A percentile compares a stretch with the other conserved stretches of the same genome.
These are phyloP conservation scores for Lepilemur septentrionalis DNA, from an alignment of 2,797 vertebrate genomes.

Conservation along the genomic window DNA sequence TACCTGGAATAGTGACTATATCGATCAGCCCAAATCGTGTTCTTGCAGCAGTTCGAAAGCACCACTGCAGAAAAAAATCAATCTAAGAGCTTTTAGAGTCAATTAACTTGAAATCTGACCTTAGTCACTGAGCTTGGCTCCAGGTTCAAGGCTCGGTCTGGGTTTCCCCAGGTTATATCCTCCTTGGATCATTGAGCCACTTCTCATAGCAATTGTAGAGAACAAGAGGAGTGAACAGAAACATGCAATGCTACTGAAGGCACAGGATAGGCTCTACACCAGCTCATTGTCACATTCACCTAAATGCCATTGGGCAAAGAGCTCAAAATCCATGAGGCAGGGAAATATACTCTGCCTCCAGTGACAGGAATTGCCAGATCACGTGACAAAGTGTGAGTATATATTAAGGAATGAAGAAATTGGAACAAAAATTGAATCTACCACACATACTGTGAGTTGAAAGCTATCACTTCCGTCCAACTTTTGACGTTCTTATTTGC, in stretches of 20 bases:
- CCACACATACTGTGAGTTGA: not conserved
- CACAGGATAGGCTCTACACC: not conserved
- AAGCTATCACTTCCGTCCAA: not conserved
- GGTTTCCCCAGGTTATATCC: rapidly evolving
- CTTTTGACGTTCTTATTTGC: not conserved
- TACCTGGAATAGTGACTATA: not conserved
- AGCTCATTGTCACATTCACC: not conserved
- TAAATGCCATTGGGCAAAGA: not conserved
- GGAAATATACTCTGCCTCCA: not conserved
- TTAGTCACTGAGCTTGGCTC: not conserved
- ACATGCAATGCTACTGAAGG: not conserved
- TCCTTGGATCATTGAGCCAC: not conserved
- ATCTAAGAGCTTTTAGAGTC: not conserved
- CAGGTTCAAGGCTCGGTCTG: not conserved
- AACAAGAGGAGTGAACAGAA: not conserved
- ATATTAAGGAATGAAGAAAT: not conserved
- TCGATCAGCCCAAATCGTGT: not conserved
- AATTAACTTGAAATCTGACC: not conserved
- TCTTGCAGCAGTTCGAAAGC: not conserved
- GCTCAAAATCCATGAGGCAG: not conserved
- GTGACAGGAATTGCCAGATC: not conserved
- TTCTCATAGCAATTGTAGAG: not conserved
- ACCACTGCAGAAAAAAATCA: not conserved
- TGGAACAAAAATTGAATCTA: not conserved
- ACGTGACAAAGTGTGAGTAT: not conserved